phyloP scores from a whole-genome alignment of 2,113 vertebrate genomes.

The Perca flavescens region DNA sequence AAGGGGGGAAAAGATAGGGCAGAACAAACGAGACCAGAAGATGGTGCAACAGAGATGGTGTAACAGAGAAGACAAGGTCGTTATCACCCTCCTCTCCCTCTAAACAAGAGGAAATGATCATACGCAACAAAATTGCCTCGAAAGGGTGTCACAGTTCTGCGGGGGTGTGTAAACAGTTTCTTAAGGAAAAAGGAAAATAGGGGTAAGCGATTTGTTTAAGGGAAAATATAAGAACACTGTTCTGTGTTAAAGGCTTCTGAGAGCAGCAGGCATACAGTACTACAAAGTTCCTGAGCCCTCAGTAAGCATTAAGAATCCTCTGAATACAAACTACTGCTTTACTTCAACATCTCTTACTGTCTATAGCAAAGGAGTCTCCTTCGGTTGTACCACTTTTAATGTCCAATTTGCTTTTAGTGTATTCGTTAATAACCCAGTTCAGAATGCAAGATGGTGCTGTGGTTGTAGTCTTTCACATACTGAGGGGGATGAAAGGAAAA shows the following conservation, averaged over 20 bases:
- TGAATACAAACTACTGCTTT: constrained; percentile 71
- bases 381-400: constrained; percentile 40
- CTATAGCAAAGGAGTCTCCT: constrained; percentile 61
- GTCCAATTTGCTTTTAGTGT: constrained; percentile 51
- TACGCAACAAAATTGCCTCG: constrained; percentile 64
- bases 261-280: constrained; percentile 76
- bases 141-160: constrained; percentile 78
- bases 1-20: background rate
- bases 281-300: constrained; percentile 85
- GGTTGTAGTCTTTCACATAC: constrained; percentile 69
- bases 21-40: background rate
- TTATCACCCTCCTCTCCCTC: constrained; percentile 51
- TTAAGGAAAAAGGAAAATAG: constrained; percentile 64
- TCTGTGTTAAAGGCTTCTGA: constrained; percentile 78
- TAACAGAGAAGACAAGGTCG: constrained; percentile 45
- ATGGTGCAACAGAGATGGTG: background rate
- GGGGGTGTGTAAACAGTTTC: constrained; percentile 82
- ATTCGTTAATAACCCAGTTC: constrained; percentile 42
- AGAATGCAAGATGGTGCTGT: constrained; percentile 55
- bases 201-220: constrained; percentile 60
- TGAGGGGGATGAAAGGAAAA: constrained; percentile 57
- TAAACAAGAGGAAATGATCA: constrained; percentile 60
- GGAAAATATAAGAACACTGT: constrained; percentile 62
- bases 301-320: constrained; percentile 72
- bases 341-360: constrained; percentile 64